Evolutionary conservation across 2,888 invertebrate species (phyloP), one percentile per base, ranked within the genome.

Genomic region (Junonia oenone): DNA sequence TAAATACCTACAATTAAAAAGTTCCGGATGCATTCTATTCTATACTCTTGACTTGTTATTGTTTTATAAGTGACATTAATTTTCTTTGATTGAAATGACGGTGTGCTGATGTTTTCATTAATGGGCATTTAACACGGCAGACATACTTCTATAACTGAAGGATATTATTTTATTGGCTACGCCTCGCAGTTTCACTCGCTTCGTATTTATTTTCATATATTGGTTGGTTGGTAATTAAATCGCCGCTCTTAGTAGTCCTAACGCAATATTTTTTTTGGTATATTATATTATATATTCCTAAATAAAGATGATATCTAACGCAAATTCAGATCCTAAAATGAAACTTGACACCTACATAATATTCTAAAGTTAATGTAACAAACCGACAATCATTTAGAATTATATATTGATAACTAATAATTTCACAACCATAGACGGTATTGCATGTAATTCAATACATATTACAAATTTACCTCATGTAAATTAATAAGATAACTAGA

Each of bases 121-220:
- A 55, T 55, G 15, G 45, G 15, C 17, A 37, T 37, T 31, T n/a
- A 31, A 45, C 50, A 31, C 55, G 55, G 26, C 35, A 50, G 27
- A 35, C 29, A 27, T 50, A n/a, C 11, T 37, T 27, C 13, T 3
- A 43, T 43, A 26, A 26, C 26, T 43, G 13, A 22, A 3, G 8
- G 14, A 43, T 43, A 43, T 26, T 26, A 26, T 26, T 15, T 6
- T 15, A 2, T 5, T 22, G 5, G 22, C 22, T 22, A 22, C 5
- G 22, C 22, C 3, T 22, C 22, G 22, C 5, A 5, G 22, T 22
- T 3, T 22, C 5, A 22, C 22, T 22, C 22, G 22, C 22, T 22
- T 22, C n/a, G n/a, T n/a, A n/a, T n/a, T n/a, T n/a, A n/a, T n/a
- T n/a, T n/a, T n/a, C n/a, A n/a, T n/a, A n/a, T n/a, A n/a, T n/a